Evolutionary conservation across 2,113 vertebrate species (phyloP).

Genomic region (Tympanuchus pallidicinctus): DNA sequence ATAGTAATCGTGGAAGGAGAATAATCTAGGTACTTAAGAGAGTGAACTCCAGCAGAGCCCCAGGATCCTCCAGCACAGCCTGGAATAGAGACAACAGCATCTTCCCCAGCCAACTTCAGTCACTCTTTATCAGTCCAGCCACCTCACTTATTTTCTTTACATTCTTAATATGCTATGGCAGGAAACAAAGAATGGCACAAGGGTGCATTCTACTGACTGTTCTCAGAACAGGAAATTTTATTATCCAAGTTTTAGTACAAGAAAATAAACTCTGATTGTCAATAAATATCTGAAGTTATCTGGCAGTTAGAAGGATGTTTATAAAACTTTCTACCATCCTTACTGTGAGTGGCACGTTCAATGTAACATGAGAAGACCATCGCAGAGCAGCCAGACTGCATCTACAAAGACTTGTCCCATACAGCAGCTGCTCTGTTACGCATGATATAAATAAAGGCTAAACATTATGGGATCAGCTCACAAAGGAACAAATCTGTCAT

Average conservation of each 20-base stretch:
- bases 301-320: not conserved
- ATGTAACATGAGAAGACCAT: not conserved
- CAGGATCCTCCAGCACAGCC: not conserved
- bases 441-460: conserved; percentile 22
- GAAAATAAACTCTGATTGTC: conserved; percentile 21
- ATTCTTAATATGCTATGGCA: not conserved
- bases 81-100: not conserved
- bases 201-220: not conserved
- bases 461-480: conserved; percentile 23
- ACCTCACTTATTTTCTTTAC: not conserved
- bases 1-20: not conserved
- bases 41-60: not conserved
- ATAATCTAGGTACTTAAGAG: not conserved
- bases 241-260: not conserved
- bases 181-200: not conserved
- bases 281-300: conserved; percentile 24
- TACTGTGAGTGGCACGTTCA: conserved; percentile 9
- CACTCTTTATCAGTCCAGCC: not conserved
- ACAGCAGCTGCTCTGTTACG: conserved; percentile 21
- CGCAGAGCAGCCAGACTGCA: not conserved
- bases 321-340: conserved; percentile 22
- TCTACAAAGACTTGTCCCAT: not conserved
- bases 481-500: conserved; percentile 30
- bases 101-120: not conserved
- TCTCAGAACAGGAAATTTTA: not conserved